Base-by-base conservation (phyloP, 2,797 vertebrate genomes). In the Oryzias sinensis region DNA sequence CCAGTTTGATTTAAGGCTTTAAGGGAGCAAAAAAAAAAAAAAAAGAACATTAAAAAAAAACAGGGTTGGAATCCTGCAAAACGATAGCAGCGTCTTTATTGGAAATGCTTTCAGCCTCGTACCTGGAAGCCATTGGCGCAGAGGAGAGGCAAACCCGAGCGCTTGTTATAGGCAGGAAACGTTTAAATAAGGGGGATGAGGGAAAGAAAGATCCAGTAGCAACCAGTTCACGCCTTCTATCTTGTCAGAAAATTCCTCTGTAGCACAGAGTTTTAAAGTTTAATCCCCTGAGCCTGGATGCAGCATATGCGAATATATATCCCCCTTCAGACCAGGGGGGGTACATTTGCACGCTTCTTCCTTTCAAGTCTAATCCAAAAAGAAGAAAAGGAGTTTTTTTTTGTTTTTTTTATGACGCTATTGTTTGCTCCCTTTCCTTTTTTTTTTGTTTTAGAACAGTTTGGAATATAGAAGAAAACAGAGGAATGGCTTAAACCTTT, bases 121-220 rank as follows among this genome's bases (percentile, higher is more conserved):
- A 56, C 4, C 6, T 40, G 17, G 18, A 43, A 18, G 7, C 29
- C 14, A 33, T 8, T 18, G 4, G 15, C 18, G 16, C 7, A 5
- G 20, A 13, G 29, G 6, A 50, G 43, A 46, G 47, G 22, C n/a
- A 45, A 55, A 59, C 61, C 33, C 22, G 27, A 45, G 15, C 17
- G 3, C 29, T 70, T 65, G 53, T 62, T 49, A 45, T 56, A 43
- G 49, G 46, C 17, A 29, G 22, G 20, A 56, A 42, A 66, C 62
- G 40, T 27, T 43, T 17, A 46, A 43, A 20, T 11, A 14, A 33
- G 9, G n/a, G 18, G 11, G 17, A 33, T 22, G 0, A 44, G 18
- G 9, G 33, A 9, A 37, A 37, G 11, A 33, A 54, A 18, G 33
- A 52, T 58, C 18, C 8, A 33, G 49, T 15, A 33, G 49, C 15